Evolutionary conservation across 2,113 vertebrate genomes (phyloP).

Genomic region (Sylvicapra grimmia): DNA sequence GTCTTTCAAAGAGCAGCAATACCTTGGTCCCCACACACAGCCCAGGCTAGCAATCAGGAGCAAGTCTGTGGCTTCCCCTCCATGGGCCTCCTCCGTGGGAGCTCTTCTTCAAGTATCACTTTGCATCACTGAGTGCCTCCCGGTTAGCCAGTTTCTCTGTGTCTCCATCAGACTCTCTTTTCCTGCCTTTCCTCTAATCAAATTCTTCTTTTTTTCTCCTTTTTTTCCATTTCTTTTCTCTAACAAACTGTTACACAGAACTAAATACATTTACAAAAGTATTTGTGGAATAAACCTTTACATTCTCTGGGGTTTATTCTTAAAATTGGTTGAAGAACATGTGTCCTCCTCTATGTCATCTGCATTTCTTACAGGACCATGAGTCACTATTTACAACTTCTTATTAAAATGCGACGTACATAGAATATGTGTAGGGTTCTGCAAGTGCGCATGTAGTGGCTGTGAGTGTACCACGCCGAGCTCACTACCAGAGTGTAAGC

Average conservation of each 20-base stretch:
- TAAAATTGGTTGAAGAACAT: background rate
- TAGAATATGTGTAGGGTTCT: background rate
- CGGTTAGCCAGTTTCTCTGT: rapidly evolving
- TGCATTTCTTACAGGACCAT: background rate
- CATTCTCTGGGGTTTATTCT: conserved; percentile 18
- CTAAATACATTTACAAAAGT: background rate
- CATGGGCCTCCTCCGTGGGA: background rate
- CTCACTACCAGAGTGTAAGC: background rate
- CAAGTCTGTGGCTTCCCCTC: background rate
- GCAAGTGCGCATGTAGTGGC: background rate
- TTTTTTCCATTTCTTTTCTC: background rate
- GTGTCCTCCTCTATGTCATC: background rate
- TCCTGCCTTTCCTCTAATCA: background rate
- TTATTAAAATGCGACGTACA: background rate
- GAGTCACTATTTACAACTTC: background rate
- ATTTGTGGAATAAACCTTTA: background rate
- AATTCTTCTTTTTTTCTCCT: background rate
- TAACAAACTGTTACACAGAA: background rate
- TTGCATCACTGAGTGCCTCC: background rate
- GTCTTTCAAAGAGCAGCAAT: background rate
- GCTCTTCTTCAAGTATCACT: background rate
- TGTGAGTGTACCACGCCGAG: rapidly evolving
- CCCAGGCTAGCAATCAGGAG: background rate
- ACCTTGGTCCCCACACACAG: background rate
- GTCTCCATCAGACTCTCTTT: background rate